phyloP scores from a whole-genome alignment of 2,888 invertebrate genomes.

The Drosophila birchii region DNA sequence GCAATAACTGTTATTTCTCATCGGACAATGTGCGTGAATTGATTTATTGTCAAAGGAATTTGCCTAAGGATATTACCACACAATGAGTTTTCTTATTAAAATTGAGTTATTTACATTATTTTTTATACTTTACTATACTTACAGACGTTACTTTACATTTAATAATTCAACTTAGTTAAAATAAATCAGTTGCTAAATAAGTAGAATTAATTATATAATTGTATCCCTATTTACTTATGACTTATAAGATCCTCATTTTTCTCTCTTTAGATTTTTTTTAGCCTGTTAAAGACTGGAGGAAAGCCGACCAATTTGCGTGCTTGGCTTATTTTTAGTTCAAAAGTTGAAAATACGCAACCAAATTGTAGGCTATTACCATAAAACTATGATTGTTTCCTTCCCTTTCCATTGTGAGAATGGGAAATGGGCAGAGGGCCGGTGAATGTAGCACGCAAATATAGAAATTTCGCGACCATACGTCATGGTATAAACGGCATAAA shows the following conservation, averaged over 20 bases:
- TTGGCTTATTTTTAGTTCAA: conserved; percentile 37
- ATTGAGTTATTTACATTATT: neutral
- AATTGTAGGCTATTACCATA: conserved; percentile 30
- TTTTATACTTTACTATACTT: too few relatives aligned
- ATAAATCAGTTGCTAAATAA: too few relatives aligned
- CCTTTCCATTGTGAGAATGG: conserved; percentile 13
- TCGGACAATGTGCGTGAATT: neutral
- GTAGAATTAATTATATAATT: neutral
- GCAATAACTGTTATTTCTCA: conserved; percentile 27
- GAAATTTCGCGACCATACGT: conserved; percentile 46
- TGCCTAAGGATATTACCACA: neutral
- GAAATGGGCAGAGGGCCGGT: neutral
- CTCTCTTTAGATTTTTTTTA: conserved; percentile 10
- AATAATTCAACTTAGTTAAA: neutral
- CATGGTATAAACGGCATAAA: conserved; percentile 23
- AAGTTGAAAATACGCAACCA: conserved; percentile 31
- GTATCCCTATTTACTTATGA: neutral
- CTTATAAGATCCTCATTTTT: conserved; percentile 21
- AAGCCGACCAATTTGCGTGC: conserved; percentile 23
- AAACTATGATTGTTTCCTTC: conserved; percentile 36
- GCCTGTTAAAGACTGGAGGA: neutral
- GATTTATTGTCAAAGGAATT: conserved; percentile 1
- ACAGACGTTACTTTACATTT: neutral
- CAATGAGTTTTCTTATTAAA: too few relatives aligned
- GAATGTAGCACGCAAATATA: conserved; percentile 27